Conservation (phyloP, 2,888 invertebrate genomes). For the Parnassius smintheus region DNA sequence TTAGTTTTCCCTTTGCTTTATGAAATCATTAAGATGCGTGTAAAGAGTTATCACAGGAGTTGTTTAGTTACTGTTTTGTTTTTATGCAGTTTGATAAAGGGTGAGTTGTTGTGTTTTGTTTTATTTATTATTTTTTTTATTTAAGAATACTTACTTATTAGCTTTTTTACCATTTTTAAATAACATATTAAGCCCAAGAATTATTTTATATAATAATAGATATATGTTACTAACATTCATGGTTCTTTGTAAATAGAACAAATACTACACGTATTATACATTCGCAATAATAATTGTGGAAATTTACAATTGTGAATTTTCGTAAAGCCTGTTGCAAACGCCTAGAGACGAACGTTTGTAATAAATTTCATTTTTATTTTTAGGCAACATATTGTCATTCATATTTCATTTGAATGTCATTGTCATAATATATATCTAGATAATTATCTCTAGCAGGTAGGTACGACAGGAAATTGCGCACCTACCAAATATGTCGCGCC, state of each 20-base stretch:
- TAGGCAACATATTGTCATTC: constrained; percentile 9
- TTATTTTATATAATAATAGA: neutral
- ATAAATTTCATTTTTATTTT: neutral
- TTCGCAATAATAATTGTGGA: neutral
- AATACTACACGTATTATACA: too few species aligned
- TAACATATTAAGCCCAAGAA: too few species aligned
- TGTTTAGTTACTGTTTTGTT: constrained; percentile 17
- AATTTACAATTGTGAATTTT: neutral
- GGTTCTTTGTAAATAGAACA: neutral
- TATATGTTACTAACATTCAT: neutral
- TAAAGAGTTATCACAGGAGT: neutral
- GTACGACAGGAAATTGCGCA: constrained; percentile 25
- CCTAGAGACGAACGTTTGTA: neutral
- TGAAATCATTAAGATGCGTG: constrained; percentile 5
- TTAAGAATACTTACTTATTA: too few species aligned
- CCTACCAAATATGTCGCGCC: constrained; percentile 20
- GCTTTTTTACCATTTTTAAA: too few species aligned
- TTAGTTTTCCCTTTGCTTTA: neutral
- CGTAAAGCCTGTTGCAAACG: neutral
- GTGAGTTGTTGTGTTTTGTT: constrained; percentile 16
- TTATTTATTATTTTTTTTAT: neutral
- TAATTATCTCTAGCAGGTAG: constrained; percentile 24
- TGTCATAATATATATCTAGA: constrained; percentile 19
- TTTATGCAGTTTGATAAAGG: constrained; percentile 9
- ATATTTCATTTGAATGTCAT: constrained; percentile 24